Conservation (phyloP, 2,888 invertebrate species). For the Agonopterix heracliana region DNA sequence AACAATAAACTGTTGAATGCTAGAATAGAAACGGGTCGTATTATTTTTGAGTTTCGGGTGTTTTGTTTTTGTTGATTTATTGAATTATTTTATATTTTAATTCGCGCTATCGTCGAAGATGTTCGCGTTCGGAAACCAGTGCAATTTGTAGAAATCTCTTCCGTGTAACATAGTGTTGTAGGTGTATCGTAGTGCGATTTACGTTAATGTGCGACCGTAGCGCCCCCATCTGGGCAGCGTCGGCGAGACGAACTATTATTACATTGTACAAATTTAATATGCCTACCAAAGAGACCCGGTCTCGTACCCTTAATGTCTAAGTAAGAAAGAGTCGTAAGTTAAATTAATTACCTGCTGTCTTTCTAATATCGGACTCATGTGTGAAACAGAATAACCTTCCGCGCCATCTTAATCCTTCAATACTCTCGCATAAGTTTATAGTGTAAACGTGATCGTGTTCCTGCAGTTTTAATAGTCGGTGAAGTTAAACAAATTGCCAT, state of each 20-base stretch:
- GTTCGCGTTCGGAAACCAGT: constrained; percentile 74
- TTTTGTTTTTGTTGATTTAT: constrained; percentile 71
- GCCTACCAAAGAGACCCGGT: constrained; percentile 78
- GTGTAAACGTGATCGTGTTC: constrained; percentile 76
- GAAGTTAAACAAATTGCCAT: constrained; percentile 77
- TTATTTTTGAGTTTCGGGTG: constrained; percentile 72
- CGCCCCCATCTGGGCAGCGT: constrained; percentile 44
- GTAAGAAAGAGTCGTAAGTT: constrained; percentile 70
- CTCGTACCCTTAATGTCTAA: constrained; percentile 75
- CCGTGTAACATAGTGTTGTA: constrained; percentile 68
- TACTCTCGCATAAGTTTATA: constrained; percentile 72
- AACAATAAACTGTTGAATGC: constrained; percentile 73
- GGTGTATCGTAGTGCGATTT: constrained; percentile 68
- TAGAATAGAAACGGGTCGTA: constrained; percentile 75
- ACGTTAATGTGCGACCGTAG: constrained; percentile 50
- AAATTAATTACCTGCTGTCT: constrained; percentile 58
- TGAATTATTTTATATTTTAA: constrained; percentile 64
- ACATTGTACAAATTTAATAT: constrained; percentile 76
- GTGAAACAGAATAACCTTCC: constrained; percentile 60
- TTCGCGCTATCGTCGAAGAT: constrained; percentile 68
- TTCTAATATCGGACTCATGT: constrained; percentile 50
- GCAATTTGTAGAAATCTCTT: constrained; percentile 76
- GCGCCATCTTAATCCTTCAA: constrained; percentile 69
- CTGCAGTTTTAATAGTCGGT: constrained; percentile 75
- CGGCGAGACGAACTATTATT: constrained; percentile 62